These are phyloP conservation scores for rabbit (Oryctolagus cuniculus) DNA, from an alignment of 2,113 vertebrate genomes.

Conservation along the genomic window DNA sequence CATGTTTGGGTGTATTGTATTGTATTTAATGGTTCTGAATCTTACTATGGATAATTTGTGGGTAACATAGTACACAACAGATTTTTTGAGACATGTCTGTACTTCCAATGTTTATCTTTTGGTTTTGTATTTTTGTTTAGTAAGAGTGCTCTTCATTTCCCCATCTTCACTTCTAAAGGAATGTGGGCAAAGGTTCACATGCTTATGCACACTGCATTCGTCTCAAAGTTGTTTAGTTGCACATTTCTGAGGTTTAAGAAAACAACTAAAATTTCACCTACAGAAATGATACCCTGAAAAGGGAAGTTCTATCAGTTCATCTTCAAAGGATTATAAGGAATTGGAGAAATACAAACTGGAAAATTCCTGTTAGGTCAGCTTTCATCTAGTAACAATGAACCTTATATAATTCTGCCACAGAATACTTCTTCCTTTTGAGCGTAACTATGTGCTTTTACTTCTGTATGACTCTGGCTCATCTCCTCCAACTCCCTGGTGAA, in stretches of 20 bases:
- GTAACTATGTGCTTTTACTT: background rate
- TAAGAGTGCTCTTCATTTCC: background rate
- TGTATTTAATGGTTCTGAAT: background rate
- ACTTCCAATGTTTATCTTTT: background rate
- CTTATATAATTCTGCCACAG: background rate
- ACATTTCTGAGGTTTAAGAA: slow-evolving; percentile 53
- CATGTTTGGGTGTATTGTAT: background rate
- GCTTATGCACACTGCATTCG: background rate
- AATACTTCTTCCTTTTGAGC: background rate
- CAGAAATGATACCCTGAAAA: background rate
- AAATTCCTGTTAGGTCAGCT: background rate
- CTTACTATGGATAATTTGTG: background rate
- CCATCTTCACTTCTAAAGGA: background rate
- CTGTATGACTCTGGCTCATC: background rate
- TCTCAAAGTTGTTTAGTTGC: background rate
- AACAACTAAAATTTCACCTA: background rate
- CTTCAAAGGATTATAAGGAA: background rate
- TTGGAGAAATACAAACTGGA: background rate
- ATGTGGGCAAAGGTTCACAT: background rate
- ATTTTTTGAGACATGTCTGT: background rate
- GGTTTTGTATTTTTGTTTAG: background rate
- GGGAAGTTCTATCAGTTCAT: background rate
- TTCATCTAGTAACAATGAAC: background rate
- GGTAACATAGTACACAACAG: background rate
- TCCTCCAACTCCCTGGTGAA: background rate